Evolutionary conservation across 1,140 invertebrate species (phyloP).

Genomic region (Mycetomoellerius zeteki): DNA sequence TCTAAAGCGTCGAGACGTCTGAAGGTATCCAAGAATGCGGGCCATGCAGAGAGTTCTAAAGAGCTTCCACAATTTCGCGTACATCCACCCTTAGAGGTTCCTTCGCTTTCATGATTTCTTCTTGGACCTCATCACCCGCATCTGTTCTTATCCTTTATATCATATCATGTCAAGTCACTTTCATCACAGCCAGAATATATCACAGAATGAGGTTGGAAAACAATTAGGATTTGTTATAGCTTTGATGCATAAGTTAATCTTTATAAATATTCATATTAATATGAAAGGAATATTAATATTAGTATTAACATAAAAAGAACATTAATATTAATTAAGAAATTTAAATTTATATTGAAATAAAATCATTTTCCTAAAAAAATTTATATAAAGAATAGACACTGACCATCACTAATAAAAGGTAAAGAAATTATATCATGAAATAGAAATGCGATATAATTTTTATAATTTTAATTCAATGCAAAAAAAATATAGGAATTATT

Average conservation of each 20-base stretch:
- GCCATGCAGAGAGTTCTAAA: slow-evolving; percentile 74
- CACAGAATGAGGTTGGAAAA: background rate
- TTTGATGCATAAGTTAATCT: background rate
- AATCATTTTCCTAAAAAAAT: background rate
- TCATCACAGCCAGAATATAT: background rate
- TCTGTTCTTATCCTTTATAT: slow-evolving; percentile 43
- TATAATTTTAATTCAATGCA: background rate
- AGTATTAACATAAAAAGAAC: background rate
- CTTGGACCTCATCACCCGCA: slow-evolving; percentile 30
- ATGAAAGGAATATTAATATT: background rate
- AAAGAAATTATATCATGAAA: background rate
- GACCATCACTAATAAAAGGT: background rate
- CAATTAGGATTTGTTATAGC: background rate
- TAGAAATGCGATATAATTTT: background rate
- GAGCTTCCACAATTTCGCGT: slow-evolving; percentile 79
- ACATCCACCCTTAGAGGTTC: slow-evolving; percentile 40
- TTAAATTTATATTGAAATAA: background rate
- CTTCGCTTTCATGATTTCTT: slow-evolving; percentile 22
- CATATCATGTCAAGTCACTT: slow-evolving; percentile 45
- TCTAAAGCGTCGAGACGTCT: slow-evolving; percentile 60
- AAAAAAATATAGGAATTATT: background rate
- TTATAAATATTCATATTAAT: background rate
- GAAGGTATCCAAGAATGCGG: slow-evolving; percentile 74
- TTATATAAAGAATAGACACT: background rate
- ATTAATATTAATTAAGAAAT: background rate